phyloP scores from a whole-genome alignment of 1,140 invertebrate genomes.

The Tigriopus japonicus region DNA sequence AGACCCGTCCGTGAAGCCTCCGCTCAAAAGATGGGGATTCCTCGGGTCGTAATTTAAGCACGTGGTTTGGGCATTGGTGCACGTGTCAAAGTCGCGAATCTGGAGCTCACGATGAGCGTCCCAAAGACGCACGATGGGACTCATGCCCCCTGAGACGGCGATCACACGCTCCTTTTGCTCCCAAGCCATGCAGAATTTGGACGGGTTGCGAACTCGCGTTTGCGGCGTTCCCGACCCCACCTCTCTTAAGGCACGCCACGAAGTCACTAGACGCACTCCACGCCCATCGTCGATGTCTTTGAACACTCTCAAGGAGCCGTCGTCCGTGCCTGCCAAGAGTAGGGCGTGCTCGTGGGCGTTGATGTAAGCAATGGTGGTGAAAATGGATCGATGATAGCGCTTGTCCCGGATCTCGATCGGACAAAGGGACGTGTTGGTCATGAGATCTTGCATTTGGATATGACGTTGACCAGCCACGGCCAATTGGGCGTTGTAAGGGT shows the following conservation, averaged over 20 bases:
- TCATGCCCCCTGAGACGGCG: neutral
- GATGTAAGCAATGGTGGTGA: slow-evolving; percentile 5
- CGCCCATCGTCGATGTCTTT: neutral
- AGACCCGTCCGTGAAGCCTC: slow-evolving; percentile 4
- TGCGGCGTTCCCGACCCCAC: neutral
- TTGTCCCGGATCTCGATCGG: neutral
- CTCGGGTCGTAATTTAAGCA: neutral
- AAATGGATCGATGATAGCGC: neutral
- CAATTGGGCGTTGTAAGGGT: slow-evolving; percentile 5
- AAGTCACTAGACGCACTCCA: neutral
- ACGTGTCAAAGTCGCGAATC: neutral
- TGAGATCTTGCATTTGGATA: neutral
- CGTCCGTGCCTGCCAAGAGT: slow-evolving; percentile 6
- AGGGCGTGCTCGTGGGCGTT: slow-evolving; percentile 8
- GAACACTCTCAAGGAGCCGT: neutral
- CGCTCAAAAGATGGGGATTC: neutral
- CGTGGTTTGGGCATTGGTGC: neutral
- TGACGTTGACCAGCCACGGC: neutral
- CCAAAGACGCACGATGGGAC: neutral
- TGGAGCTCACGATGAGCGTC: slow-evolving; percentile 2
- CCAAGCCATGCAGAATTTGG: slow-evolving; percentile 2
- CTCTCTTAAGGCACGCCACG: slow-evolving; percentile 3
- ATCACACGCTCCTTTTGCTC: neutral
- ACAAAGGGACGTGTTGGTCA: neutral
- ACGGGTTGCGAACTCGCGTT: neutral